A percentile compares a stretch with the other conserved stretches of the same genome.
phyloP scores from a whole-genome alignment of 2,888 invertebrate species.

The Aquatica leii region DNA sequence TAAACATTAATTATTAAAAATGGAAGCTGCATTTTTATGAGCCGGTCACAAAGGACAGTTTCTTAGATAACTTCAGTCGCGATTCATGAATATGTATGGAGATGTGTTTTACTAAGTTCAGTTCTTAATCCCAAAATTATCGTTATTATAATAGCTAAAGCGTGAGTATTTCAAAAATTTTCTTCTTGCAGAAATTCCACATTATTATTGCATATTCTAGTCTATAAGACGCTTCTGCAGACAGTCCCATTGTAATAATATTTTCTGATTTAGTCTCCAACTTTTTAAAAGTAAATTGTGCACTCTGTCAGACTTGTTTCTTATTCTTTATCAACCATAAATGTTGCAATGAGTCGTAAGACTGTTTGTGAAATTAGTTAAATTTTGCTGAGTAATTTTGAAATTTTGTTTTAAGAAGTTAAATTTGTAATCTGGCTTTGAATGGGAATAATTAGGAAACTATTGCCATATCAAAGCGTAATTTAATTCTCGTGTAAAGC shows the following conservation, averaged over 20 bases:
- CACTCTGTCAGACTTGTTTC: too few species aligned
- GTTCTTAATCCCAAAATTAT: conserved; percentile 51
- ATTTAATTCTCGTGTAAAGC: conserved; percentile 48
- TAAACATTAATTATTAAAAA: conserved; percentile 53
- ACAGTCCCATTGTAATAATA: conserved; percentile 27
- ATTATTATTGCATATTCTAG: conserved; percentile 27
- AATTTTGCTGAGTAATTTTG: too few species aligned
- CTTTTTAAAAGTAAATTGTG: conserved; percentile 4
- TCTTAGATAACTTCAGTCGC: conserved; percentile 49
- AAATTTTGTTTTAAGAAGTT: conserved; percentile 2
- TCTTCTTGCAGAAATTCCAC: conserved; percentile 25
- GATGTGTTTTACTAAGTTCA: conserved; percentile 51
- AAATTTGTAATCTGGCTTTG: conserved; percentile 45
- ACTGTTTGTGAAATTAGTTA: too few species aligned
- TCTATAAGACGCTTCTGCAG: conserved; percentile 22
- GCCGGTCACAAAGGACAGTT: conserved; percentile 51
- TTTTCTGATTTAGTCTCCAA: conserved; percentile 22
- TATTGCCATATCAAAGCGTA: conserved; percentile 47
- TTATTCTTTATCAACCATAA: too few species aligned
- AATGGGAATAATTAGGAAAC: conserved; percentile 47
- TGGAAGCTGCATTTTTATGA: conserved; percentile 47
- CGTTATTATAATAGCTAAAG: conserved; percentile 47
- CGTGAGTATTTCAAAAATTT: conserved; percentile 41
- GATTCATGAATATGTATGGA: conserved; percentile 53
- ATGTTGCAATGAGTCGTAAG: too few species aligned